Evolutionary conservation across 2,797 vertebrate species (phyloP).

Genomic region (Molothrus ater): DNA sequence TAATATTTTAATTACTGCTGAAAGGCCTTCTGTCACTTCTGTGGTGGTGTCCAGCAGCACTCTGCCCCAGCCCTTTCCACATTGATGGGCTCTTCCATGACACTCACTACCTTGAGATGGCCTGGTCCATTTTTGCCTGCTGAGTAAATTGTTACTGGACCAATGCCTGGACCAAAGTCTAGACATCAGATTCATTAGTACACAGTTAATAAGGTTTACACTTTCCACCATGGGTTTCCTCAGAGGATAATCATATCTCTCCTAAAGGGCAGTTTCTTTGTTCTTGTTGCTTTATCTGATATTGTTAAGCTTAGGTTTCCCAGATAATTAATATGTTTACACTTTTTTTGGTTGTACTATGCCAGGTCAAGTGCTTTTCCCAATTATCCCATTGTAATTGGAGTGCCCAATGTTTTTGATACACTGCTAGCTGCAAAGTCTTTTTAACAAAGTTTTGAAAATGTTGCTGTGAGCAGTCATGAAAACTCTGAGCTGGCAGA

Average conservation of each 20-base stretch:
- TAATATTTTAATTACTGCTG: not conserved
- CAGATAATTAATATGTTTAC: constrained; percentile 4
- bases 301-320: not conserved
- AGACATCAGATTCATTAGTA: constrained; percentile 36
- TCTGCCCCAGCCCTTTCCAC: not conserved
- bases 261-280: not conserved
- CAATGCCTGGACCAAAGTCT: constrained; percentile 5
- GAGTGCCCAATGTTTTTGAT: not conserved
- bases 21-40: not conserved
- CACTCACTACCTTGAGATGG: not conserved
- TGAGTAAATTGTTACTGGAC: constrained; percentile 1
- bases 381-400: constrained; percentile 2
- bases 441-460: constrained; percentile 14
- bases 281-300: constrained; percentile 23
- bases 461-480: not conserved
- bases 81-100: not conserved
- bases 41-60: not conserved
- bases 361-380: constrained; percentile 10
- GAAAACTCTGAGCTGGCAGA: not conserved
- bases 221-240: not conserved
- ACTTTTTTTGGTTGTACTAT: not conserved
- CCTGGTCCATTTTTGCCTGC: not conserved
- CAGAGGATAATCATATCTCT: constrained; percentile 11
- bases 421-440: not conserved
- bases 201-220: not conserved